Base-by-base conservation (phyloP, 2,113 vertebrate genomes). In the Gymnobelideus leadbeateri region DNA sequence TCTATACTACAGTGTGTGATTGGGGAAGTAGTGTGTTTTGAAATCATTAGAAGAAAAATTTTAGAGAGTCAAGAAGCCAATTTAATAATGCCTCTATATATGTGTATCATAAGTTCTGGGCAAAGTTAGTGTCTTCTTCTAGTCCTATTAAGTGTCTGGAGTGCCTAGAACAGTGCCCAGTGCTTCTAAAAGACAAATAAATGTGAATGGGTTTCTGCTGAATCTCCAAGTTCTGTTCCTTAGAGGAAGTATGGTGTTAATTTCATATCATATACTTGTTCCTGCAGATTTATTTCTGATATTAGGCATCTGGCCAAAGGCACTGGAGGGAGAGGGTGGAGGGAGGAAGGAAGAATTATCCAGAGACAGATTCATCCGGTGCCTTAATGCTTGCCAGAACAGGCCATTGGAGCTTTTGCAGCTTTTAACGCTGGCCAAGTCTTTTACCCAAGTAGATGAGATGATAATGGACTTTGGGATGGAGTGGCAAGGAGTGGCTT, bases 221-320 rank as follows among this genome's bases (percentile, higher is more conserved):
- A 54, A 55, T 95, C 55, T 92, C 37, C 89, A 61, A 91, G 1
- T 26, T 84, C 53, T 93, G 2, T 31, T 92, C 31, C 43, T 50
- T 26, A 90, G 93, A 84, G 84, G 49, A 92, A 93, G 61, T 19
- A 31, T 8, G 94, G 51, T 94, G 43, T 89, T n/a, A 28, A n/a
- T 89, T 28, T 51, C 90, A 92, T 47, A 91, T 93, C 50, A 92
- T 49, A 28, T 92, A 46, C 37, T 94, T 61, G 2, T 95, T 95
- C 93, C 89, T 95, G 91, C 91, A 96, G 46, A 89, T 89, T 54
- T 95, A 21, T 90, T 95, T 93, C 89, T 91, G 54, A 91, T 28
- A 89, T 90, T 46, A 90, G 49, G 16, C 43, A 93, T 91, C 37
- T 91, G 51, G 91, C 51, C 16, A 93, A 94, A 96, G 94, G 55